Percentiles rank a stretch among this genome's conserved stretches.
Conservation (phyloP, 2,113 vertebrate species). For the Glaucidium brasilianum region DNA sequence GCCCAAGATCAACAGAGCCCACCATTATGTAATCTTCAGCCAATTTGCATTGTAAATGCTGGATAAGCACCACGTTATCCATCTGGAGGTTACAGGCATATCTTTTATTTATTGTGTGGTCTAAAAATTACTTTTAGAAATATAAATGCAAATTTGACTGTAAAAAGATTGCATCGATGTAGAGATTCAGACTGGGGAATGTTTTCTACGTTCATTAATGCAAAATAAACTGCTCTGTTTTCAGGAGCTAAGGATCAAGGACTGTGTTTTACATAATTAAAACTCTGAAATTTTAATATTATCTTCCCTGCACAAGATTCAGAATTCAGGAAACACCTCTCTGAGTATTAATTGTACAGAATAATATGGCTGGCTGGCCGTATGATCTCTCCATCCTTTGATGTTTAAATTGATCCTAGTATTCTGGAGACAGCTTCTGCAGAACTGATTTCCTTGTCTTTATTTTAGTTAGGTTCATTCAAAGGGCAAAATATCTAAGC, state of each 20-base stretch:
- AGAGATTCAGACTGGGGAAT: neutral
- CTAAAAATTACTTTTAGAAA: slow-evolving; percentile 49
- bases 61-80: neutral
- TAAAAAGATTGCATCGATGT: neutral
- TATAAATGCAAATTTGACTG: slow-evolving; percentile 56
- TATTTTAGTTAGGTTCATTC: slow-evolving; percentile 74
- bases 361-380: slow-evolving; percentile 62
- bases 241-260: slow-evolving; percentile 18
- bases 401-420: slow-evolving; percentile 51
- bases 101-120: neutral
- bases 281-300: slow-evolving; percentile 50
- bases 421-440: slow-evolving; percentile 60
- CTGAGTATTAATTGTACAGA: slow-evolving; percentile 50
- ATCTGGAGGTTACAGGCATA: neutral
- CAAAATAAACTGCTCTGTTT: slow-evolving; percentile 47
- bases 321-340: slow-evolving; percentile 40
- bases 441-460: slow-evolving; percentile 64
- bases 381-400: slow-evolving; percentile 64
- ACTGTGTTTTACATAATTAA: slow-evolving; percentile 51
- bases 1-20: neutral
- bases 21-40: neutral
- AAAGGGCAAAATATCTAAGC: slow-evolving; percentile 76
- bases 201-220: slow-evolving; percentile 39
- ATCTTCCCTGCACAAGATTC: slow-evolving; percentile 51
- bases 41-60: neutral